These are phyloP conservation scores for Megalopta genalis DNA, from an alignment of 1,140 invertebrate genomes.

Conservation along the genomic window DNA sequence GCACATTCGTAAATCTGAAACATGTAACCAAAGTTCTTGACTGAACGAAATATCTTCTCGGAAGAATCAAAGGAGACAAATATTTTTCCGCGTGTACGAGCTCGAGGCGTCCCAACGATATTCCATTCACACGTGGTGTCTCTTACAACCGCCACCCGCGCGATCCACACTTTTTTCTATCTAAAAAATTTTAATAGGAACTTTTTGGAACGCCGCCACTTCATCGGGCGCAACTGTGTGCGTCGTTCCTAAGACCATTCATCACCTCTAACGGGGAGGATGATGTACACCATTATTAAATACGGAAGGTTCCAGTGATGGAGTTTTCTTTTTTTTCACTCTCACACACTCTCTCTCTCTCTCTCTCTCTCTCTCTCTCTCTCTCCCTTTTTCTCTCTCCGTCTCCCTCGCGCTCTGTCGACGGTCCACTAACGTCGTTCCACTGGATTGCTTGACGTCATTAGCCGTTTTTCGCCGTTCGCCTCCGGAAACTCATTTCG, in stretches of 20 bases:
- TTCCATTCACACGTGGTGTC: not conserved
- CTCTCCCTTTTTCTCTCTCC: too few species aligned
- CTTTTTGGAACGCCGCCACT: constrained; percentile 39
- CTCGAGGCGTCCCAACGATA: not conserved
- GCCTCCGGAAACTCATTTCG: constrained; percentile 65
- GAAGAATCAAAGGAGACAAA: too few species aligned
- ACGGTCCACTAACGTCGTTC: constrained; percentile 62
- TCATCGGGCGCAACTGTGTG: constrained; percentile 36
- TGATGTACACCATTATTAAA: constrained; percentile 68
- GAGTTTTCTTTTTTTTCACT: constrained; percentile 47
- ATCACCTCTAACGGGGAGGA: constrained; percentile 51
- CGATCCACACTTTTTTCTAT: constrained; percentile 13
- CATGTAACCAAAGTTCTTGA: too few species aligned
- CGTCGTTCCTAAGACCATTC: constrained; percentile 48
- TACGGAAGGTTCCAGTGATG: constrained; percentile 63
- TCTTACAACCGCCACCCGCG: not conserved
- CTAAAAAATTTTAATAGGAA: constrained; percentile 55
- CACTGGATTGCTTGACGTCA: constrained; percentile 60
- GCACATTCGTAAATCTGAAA: too few species aligned
- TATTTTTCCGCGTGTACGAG: too few species aligned
- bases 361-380: too few species aligned
- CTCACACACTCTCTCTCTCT: too few species aligned
- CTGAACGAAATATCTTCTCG: too few species aligned
- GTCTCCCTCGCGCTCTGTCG: not conserved
- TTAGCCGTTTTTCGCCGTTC: constrained; percentile 61